A percentile compares a stretch with the other conserved stretches of the same genome.
Evolutionary conservation across 1,140 invertebrate species (phyloP).

Genomic region (Dreissena rostriformis): DNA sequence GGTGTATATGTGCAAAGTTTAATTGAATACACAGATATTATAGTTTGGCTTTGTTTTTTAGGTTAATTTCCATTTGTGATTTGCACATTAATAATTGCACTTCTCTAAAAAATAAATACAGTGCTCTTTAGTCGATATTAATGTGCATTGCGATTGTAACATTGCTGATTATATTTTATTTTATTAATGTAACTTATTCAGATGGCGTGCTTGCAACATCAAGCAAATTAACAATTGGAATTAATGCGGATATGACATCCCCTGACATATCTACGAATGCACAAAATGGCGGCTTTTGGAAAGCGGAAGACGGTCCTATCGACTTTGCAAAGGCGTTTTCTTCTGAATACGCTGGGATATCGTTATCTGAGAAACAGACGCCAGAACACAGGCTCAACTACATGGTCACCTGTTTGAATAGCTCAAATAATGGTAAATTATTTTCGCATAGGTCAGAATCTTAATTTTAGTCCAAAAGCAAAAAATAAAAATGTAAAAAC

Average conservation of each 20-base stretch:
- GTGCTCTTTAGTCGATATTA: no score
- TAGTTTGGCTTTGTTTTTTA: no score
- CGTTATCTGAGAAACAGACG: constrained; percentile 57
- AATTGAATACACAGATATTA: no score
- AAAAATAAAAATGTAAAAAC: no score
- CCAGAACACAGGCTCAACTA: constrained; percentile 47
- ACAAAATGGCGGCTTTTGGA: constrained; percentile 85
- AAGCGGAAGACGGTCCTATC: constrained; percentile 82
- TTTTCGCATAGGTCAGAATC: no score
- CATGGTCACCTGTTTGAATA: constrained; percentile 1
- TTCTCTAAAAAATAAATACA: no score
- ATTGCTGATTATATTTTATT: no score
- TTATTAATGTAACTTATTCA: constrained; percentile 67
- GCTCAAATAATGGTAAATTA: background rate
- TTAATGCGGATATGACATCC: constrained; percentile 87
- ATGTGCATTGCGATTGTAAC: no score
- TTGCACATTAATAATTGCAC: no score
- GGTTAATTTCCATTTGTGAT: no score
- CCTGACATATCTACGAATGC: constrained; percentile 85
- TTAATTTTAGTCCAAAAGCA: no score
- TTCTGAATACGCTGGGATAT: constrained; percentile 56
- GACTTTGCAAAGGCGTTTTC: constrained; percentile 76
- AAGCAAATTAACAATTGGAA: constrained; percentile 87
- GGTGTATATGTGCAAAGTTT: no score
- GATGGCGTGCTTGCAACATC: constrained; percentile 87